Conservation (phyloP, 2,888 invertebrate genomes). For the Hydropsyche betteni region DNA sequence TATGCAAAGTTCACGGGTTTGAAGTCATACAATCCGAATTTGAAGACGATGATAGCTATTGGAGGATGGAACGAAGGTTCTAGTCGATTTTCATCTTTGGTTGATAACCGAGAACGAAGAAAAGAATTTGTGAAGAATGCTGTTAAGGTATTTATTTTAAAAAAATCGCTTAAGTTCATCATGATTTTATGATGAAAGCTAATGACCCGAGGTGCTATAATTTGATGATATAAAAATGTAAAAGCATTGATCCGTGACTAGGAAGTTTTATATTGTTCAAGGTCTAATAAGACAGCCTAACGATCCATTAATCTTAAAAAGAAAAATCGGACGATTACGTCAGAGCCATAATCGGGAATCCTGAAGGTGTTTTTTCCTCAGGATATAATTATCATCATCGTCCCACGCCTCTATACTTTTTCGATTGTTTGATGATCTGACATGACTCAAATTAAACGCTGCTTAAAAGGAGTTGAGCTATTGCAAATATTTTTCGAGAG, state of each 20-base stretch:
- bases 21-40: constrained; percentile 90
- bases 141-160: constrained; percentile 70
- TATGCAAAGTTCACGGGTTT: constrained; percentile 93
- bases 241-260: constrained; percentile 55
- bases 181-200: too few relatives aligned
- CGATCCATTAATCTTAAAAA: constrained; percentile 2
- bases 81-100: constrained; percentile 86
- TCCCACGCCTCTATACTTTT: too few relatives aligned
- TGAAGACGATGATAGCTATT: constrained; percentile 90
- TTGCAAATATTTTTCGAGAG: too few relatives aligned
- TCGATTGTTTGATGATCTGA: too few relatives aligned
- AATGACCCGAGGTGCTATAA: constrained; percentile 4
- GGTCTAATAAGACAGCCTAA: constrained; percentile 46
- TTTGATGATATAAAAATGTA: constrained; percentile 55
- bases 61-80: constrained; percentile 96
- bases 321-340: not conserved
- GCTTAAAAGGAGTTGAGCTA: too few relatives aligned
- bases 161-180: too few relatives aligned
- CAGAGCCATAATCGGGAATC: too few relatives aligned
- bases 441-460: too few relatives aligned
- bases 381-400: too few relatives aligned
- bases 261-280: constrained; percentile 53
- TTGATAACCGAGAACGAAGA: constrained; percentile 78
- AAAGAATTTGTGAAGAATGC: constrained; percentile 85
- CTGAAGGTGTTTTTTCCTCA: too few relatives aligned